Evolutionary conservation across 2,888 invertebrate genomes (phyloP).

Genomic region (Lepidocyrtoides sp.): DNA sequence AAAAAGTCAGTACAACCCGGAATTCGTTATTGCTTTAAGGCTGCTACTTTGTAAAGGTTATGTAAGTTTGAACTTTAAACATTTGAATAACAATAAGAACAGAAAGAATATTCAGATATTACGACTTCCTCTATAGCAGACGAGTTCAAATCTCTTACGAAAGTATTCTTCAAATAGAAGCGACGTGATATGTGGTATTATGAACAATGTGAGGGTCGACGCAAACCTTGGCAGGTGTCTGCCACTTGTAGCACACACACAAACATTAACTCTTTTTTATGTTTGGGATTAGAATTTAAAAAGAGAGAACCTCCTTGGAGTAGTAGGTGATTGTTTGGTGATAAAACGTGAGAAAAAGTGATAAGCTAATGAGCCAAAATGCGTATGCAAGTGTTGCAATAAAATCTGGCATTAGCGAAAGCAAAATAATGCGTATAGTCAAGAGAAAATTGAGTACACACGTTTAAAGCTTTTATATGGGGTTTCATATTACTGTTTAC

Average conservation of each 20-base stretch:
- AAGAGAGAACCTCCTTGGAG: constrained; percentile 51
- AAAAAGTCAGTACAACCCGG: background rate
- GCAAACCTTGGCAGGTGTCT: constrained; percentile 59
- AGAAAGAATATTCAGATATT: background rate
- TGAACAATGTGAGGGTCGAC: constrained; percentile 28
- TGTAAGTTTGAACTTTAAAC: background rate
- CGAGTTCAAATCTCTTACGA: background rate
- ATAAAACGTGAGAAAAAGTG: constrained; percentile 67
- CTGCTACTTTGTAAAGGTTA: background rate
- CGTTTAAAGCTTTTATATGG: background rate
- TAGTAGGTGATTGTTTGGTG: constrained; percentile 50
- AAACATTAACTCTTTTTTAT: background rate
- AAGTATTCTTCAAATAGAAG: background rate
- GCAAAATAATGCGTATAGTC: background rate
- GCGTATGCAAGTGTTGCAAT: background rate
- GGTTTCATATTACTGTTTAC: too few species aligned
- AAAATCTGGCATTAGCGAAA: background rate
- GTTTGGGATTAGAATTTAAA: background rate
- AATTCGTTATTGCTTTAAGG: background rate
- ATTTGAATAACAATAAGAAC: constrained; percentile 17
- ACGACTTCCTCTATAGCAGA: background rate
- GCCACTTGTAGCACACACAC: background rate
- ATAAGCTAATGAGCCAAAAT: constrained; percentile 46
- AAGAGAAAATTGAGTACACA: background rate
- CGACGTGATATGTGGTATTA: too few species aligned